phyloP scores from a whole-genome alignment of 2,888 invertebrate genomes.

The Ennomos quercinarius region DNA sequence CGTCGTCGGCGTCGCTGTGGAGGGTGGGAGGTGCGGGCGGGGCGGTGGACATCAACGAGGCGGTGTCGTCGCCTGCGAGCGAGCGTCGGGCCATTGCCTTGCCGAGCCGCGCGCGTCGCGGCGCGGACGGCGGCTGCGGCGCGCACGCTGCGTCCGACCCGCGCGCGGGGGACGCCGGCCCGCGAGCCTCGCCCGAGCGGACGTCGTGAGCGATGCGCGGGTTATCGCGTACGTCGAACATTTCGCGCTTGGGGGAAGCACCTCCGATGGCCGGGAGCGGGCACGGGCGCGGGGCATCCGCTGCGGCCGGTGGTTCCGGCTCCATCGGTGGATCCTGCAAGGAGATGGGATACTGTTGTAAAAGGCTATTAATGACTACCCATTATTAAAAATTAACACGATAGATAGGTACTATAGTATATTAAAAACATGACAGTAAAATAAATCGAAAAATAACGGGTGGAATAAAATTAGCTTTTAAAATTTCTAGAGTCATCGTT shows the following conservation, averaged over 20 bases:
- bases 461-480: too few relatives aligned
- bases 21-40: constrained; percentile 60
- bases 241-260: constrained; percentile 76
- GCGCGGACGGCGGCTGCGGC: constrained; percentile 84
- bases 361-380: too few relatives aligned
- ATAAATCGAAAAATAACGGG: too few relatives aligned
- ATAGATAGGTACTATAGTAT: too few relatives aligned
- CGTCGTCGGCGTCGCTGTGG: constrained; percentile 81
- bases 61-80: constrained; percentile 83
- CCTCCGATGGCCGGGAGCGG: constrained; percentile 74
- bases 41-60: constrained; percentile 71
- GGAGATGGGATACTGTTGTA: constrained; percentile 1
- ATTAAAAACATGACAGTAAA: too few relatives aligned
- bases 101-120: constrained; percentile 76
- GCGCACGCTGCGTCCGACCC: constrained; percentile 88
- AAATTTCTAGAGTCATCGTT: too few relatives aligned
- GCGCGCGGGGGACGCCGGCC: constrained; percentile 89
- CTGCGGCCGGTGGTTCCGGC: constrained; percentile 68
- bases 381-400: too few relatives aligned
- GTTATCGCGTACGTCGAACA: constrained; percentile 72
- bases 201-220: constrained; percentile 68
- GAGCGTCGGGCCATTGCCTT: constrained; percentile 89
- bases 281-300: constrained; percentile 74
- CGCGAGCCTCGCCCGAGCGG: constrained; percentile 72
- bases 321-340: constrained; percentile 76